Base-by-base conservation (phyloP, 2,113 vertebrate species). In the Callocephalon fimbriatum region DNA sequence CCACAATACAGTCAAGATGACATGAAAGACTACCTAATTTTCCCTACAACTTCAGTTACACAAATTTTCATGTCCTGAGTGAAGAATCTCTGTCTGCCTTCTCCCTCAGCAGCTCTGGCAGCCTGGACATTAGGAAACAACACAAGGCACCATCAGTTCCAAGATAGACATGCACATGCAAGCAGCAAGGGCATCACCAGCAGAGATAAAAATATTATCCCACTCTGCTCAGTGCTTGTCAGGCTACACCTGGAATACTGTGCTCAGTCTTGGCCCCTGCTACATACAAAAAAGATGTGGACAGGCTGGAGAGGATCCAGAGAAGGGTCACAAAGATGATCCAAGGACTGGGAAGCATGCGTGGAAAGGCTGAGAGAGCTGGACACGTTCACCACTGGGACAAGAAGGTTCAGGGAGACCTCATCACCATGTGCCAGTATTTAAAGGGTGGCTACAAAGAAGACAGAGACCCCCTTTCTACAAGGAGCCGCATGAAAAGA, bases 41-140 rank as follows among this genome's bases (percentile, higher is more conserved):
- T n/a, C n/a, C n/a, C n/a, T n/a, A n/a, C n/a, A n/a, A n/a, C n/a
- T n/a, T n/a, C n/a, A n/a, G n/a, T n/a, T n/a, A n/a, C n/a, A n/a
- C n/a, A n/a, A n/a, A n/a, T n/a, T n/a, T n/a, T n/a, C n/a, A n/a
- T 98, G 74, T 99, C 99, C 93, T 99, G 99, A 88, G 98, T 99
- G 97, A 99, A 99, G 97, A 99, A 99, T 85, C 98, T 99, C 89
- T 98, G 98, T 93, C 98, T 99, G 53, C 99, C 98, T 95, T 99
- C 99, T 65, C 99, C 99, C 61, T 99, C 98, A 0, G 98, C 98
- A 67, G 96, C 98, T 94, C 98, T 98, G 86, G 99, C 98, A 82
- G 98, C 99, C 99, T 99, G 97, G 47, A 88, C 95, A 86, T 75
- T 3, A 96, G 84, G 27, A 97, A 90, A 97, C 6, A 96, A 65